Percentiles rank a stretch among this genome's conserved stretches.
Evolutionary conservation across 2,888 invertebrate genomes (phyloP).

Genomic region (Antheraea assamensis): DNA sequence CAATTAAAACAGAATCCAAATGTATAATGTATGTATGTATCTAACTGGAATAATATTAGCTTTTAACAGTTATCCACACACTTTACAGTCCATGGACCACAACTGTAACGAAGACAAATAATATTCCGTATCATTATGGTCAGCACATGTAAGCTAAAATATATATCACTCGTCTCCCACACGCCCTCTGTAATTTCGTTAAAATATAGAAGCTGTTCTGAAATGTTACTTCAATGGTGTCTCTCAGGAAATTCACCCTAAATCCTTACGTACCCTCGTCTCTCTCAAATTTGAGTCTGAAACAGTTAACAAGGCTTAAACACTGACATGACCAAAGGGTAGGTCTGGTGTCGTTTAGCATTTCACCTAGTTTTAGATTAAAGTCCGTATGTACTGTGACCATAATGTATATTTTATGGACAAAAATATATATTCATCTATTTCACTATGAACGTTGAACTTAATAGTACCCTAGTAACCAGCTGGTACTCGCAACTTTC

Average conservation of each 20-base stretch:
- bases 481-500: no score
- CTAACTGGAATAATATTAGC: no score
- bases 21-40: no score
- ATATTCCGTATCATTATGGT: background rate
- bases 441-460: no score
- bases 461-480: no score
- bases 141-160: background rate
- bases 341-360: background rate
- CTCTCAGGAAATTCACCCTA: slow-evolving; percentile 7
- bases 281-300: slow-evolving; percentile 7
- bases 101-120: background rate
- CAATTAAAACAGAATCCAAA: no score
- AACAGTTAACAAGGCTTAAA: slow-evolving; percentile 8
- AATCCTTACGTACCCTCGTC: background rate
- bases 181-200: background rate
- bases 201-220: background rate
- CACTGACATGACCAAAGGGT: slow-evolving; percentile 12
- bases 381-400: slow-evolving; percentile 3
- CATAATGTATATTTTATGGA: background rate
- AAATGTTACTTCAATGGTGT: background rate
- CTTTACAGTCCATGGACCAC: background rate
- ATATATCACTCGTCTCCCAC: background rate
- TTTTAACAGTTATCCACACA: no score
- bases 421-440: background rate
- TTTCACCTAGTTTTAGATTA: slow-evolving; percentile 11